Evolutionary conservation across 2,888 invertebrate species (phyloP).

Genomic region (Diaperis boleti): DNA sequence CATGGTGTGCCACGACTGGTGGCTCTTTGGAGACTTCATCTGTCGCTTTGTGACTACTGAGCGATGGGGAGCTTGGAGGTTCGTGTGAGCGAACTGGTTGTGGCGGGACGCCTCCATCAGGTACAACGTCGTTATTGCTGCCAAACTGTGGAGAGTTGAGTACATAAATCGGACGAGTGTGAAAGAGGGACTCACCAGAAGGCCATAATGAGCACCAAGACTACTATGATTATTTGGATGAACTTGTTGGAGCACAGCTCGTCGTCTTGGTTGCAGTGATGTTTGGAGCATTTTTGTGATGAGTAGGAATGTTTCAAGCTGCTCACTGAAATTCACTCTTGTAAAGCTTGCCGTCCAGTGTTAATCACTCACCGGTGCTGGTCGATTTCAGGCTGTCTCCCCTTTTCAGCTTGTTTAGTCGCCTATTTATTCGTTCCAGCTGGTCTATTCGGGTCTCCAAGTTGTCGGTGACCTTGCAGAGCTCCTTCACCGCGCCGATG

Average conservation of each 20-base stretch:
- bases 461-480: slow-evolving; percentile 95
- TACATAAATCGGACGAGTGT: not conserved
- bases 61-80: slow-evolving; percentile 57
- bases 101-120: slow-evolving; percentile 86
- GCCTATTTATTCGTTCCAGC: slow-evolving; percentile 86
- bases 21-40: slow-evolving; percentile 63
- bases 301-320: slow-evolving; percentile 60
- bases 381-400: slow-evolving; percentile 82
- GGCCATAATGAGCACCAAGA: slow-evolving; percentile 94
- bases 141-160: slow-evolving; percentile 73
- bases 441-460: slow-evolving; percentile 95
- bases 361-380: slow-evolving; percentile 72
- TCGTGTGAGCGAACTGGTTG: slow-evolving; percentile 69
- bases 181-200: slow-evolving; percentile 80
- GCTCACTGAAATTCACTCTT: slow-evolving; percentile 53
- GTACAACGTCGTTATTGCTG: slow-evolving; percentile 93
- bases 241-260: slow-evolving; percentile 90
- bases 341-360: too few relatives aligned
- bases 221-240: slow-evolving; percentile 90
- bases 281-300: slow-evolving; percentile 62
- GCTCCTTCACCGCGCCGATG: slow-evolving; percentile 96
- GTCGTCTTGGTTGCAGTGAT: slow-evolving; percentile 65
- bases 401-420: slow-evolving; percentile 79
- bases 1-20: slow-evolving; percentile 64
- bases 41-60: slow-evolving; percentile 61